These are phyloP conservation scores for Avahi laniger DNA, from an alignment of 2,797 vertebrate genomes.

Conservation along the genomic window DNA sequence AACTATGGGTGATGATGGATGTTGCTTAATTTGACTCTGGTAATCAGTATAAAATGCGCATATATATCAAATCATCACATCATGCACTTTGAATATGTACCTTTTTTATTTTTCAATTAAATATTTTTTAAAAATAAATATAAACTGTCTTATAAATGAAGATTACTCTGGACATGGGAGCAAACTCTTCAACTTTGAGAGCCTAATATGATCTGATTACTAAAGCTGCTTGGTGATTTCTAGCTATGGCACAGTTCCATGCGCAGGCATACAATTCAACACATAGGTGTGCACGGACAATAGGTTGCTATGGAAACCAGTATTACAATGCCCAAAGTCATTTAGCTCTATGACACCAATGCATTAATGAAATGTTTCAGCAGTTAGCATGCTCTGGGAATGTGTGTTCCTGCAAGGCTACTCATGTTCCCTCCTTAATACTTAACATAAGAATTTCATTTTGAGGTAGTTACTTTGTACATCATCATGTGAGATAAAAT, in stretches of 20 bases:
- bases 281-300: neutral
- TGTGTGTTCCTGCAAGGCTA: neutral
- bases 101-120: neutral
- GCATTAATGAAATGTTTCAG: conserved; percentile 31
- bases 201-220: neutral
- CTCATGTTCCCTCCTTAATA: neutral
- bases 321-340: neutral
- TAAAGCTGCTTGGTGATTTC: conserved; percentile 19
- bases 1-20: neutral
- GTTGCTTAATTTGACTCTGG: neutral
- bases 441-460: conserved; percentile 25
- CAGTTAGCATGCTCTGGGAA: neutral
- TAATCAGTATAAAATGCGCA: neutral
- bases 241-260: neutral
- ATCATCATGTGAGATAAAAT: conserved; percentile 37
- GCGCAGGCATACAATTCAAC: neutral
- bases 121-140: neutral
- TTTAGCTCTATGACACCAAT: neutral
- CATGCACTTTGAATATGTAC: neutral
- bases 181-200: neutral
- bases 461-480: conserved; percentile 29
- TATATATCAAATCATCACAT: neutral
- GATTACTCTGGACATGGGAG: neutral
- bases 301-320: conserved; percentile 55
- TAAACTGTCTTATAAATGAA: neutral